These are phyloP conservation scores for Crax fasciolata DNA, from an alignment of 2,797 vertebrate species.

Conservation along the genomic window DNA sequence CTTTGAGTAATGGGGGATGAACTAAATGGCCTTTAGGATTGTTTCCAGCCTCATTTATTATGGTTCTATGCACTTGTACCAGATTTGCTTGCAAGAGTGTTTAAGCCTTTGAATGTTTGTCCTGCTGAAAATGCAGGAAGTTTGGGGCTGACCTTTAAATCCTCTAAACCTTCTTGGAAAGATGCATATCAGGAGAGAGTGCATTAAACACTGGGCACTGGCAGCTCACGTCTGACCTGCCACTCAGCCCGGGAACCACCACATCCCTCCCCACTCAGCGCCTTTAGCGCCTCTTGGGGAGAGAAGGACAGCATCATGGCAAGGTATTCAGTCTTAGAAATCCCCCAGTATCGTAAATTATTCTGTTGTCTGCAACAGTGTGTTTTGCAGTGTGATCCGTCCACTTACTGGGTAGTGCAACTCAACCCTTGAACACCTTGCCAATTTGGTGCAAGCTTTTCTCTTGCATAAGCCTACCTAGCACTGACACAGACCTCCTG, in stretches of 20 bases:
- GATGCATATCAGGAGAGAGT: fast-evolving
- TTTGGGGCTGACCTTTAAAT: neutral
- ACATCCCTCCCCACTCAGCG: neutral
- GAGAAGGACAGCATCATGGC: neutral
- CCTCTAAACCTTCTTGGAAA: neutral
- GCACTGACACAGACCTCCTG: neutral
- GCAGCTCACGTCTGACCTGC: neutral
- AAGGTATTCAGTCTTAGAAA: neutral
- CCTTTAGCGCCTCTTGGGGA: neutral
- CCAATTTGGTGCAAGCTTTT: neutral
- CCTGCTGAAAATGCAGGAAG: neutral
- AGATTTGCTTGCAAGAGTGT: neutral
- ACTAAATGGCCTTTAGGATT: neutral
- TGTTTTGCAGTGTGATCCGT: neutral
- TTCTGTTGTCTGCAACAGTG: neutral
- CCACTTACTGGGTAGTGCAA: neutral
- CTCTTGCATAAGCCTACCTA: neutral
- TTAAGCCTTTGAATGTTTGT: neutral
- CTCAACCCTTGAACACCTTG: neutral
- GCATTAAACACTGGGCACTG: neutral
- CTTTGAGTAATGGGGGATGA: conserved; percentile 1
- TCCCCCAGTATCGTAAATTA: neutral
- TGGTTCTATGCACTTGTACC: neutral
- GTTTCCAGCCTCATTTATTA: neutral
- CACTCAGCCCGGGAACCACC: neutral